A percentile compares a stretch with the other conserved stretches of the same genome.
phyloP scores from a whole-genome alignment of 2,888 invertebrate species.

The Yponomeuta cagnagella region DNA sequence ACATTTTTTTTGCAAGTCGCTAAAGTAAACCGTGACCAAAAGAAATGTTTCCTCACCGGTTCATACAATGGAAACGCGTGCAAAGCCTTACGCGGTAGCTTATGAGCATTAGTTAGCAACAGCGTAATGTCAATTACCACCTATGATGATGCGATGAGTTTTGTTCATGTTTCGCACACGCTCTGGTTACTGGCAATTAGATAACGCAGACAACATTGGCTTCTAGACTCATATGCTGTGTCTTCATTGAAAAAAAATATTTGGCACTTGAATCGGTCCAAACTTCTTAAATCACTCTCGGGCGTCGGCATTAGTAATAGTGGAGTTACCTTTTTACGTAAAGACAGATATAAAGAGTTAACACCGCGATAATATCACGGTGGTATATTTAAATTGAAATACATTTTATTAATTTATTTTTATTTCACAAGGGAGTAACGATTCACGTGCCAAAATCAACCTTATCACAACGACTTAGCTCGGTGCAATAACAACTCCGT shows the following conservation, averaged over 20 bases:
- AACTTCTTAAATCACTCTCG: too few relatives aligned
- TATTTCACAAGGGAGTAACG: not conserved
- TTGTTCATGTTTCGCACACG: slow-evolving; percentile 56
- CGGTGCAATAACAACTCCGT: not conserved
- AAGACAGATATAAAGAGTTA: too few relatives aligned
- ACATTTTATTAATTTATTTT: too few relatives aligned
- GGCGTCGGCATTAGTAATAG: too few relatives aligned
- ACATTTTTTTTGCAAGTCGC: not conserved
- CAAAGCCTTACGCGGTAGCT: not conserved
- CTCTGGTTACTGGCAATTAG: slow-evolving; percentile 43
- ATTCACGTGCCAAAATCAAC: not conserved
- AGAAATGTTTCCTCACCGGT: not conserved
- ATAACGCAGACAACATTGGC: slow-evolving; percentile 24
- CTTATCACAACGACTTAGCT: not conserved
- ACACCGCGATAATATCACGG: too few relatives aligned
- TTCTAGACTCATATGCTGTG: slow-evolving; percentile 32
- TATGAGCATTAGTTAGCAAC: slow-evolving; percentile 6
- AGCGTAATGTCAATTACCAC: slow-evolving; percentile 44
- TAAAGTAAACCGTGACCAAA: not conserved
- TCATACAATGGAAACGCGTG: slow-evolving; percentile 22
- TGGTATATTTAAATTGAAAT: too few relatives aligned
- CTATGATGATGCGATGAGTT: slow-evolving; percentile 40
- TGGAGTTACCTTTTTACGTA: too few relatives aligned
- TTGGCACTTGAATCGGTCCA: not conserved
- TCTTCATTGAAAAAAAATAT: not conserved